Percentiles rank a stretch among this genome's conserved stretches.
phyloP scores from a whole-genome alignment of 2,888 invertebrate genomes.

The Ganaspis brasiliensis region DNA sequence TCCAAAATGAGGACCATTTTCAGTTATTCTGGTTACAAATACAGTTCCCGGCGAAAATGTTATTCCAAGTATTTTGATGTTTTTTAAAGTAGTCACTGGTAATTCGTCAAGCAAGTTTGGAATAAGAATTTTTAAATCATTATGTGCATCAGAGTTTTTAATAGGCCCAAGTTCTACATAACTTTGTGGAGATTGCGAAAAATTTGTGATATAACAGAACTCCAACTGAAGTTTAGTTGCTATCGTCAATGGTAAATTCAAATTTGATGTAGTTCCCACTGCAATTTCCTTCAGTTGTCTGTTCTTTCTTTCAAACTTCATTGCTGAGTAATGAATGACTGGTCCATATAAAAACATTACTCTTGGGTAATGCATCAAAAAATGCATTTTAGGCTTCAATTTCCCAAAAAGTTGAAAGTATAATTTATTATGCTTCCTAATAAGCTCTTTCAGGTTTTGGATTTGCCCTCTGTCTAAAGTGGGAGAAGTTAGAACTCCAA shows the following conservation, averaged over 20 bases:
- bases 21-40: slow-evolving; percentile 32
- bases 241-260: slow-evolving; percentile 46
- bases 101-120: slow-evolving; percentile 16
- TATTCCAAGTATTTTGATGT: slow-evolving; percentile 17
- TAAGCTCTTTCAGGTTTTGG: slow-evolving; percentile 19
- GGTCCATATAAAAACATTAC: slow-evolving; percentile 47
- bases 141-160: slow-evolving; percentile 33
- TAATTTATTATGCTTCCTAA: slow-evolving; percentile 22
- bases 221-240: slow-evolving; percentile 45
- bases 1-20: slow-evolving; percentile 43
- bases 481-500: slow-evolving; percentile 48
- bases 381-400: slow-evolving; percentile 53
- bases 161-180: slow-evolving; percentile 41
- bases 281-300: slow-evolving; percentile 44
- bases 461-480: slow-evolving; percentile 44
- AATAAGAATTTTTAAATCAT: slow-evolving; percentile 31
- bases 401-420: slow-evolving; percentile 48
- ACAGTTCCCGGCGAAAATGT: slow-evolving; percentile 10
- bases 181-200: slow-evolving; percentile 14
- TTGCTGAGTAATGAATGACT: slow-evolving; percentile 49
- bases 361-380: slow-evolving; percentile 47
- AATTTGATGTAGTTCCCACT: slow-evolving; percentile 31
- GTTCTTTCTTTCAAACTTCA: slow-evolving; percentile 51
- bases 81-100: slow-evolving; percentile 32
- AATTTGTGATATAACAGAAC: slow-evolving; percentile 41